Evolutionary conservation across 2,113 vertebrate genomes (phyloP).

Genomic region (Zootoca vivipara): DNA sequence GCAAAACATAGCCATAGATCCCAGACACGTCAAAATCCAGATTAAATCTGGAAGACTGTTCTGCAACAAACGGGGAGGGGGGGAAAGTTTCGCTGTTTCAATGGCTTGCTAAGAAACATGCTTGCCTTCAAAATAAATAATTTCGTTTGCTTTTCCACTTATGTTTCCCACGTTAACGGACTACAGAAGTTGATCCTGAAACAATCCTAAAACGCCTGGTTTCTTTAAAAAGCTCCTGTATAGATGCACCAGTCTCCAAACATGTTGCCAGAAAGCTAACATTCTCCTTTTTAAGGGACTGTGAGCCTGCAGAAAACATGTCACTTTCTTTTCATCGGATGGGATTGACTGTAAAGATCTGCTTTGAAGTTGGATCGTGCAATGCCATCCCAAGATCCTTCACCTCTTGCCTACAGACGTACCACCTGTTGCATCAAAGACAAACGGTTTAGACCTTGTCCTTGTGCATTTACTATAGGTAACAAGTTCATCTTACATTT

Average conservation of each 20-base stretch:
- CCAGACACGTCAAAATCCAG: slow-evolving; percentile 97
- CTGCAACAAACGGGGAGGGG: slow-evolving; percentile 72
- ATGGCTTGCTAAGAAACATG: background rate
- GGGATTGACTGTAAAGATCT: background rate
- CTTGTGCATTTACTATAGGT: too few relatives aligned
- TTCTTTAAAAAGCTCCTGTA: background rate
- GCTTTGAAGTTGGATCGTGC: background rate
- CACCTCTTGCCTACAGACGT: background rate
- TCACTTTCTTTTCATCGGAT: too few relatives aligned
- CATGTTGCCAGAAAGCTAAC: background rate
- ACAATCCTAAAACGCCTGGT: background rate
- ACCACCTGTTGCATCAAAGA: background rate
- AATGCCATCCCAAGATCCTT: background rate
- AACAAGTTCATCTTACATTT: background rate
- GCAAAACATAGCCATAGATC: slow-evolving; percentile 92
- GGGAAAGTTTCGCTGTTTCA: slow-evolving; percentile 21
- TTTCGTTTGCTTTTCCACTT: background rate
- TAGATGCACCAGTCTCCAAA: background rate
- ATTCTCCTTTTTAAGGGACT: background rate
- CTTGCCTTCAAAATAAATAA: background rate
- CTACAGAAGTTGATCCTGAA: background rate
- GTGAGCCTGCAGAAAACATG: background rate
- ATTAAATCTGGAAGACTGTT: slow-evolving; percentile 94
- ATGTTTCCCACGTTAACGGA: background rate
- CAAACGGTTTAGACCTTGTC: too few relatives aligned